Evolutionary conservation across 2,888 invertebrate species (phyloP), one percentile per base, ranked within the genome.

Genomic region (Abrostola tripartita): DNA sequence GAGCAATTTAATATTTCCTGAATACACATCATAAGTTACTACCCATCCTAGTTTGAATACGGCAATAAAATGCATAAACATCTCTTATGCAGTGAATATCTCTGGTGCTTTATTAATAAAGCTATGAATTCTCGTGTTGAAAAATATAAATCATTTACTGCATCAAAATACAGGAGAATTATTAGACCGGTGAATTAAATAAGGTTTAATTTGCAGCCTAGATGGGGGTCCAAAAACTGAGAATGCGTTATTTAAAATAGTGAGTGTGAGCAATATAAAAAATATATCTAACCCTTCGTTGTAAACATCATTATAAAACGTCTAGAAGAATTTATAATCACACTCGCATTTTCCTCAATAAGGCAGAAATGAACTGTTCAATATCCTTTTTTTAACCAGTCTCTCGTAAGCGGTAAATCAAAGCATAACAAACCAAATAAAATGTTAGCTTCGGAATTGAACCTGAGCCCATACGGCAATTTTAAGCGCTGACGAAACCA

Each of bases 81-180:
- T 37, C 11, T 56, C 44, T 50, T n/a, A n/a, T 61, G 12, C 37
- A 42, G 49, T 70, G 60, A 47, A 68, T 67, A 64, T 50, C 54
- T 52, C 60, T 54, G 40, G 51, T 54, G 56, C n/a, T n/a, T 60
- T 47, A 40, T 49, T 65, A 44, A 57, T 74, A 74, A 73, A 73
- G 56, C 51, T 59, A 62, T 49, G 60, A 67, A 70, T 59, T 54
- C 58, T 58, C 57, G 37, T 44, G 55, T 66, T 40, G 35, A 52
- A 58, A 49, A 51, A 58, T 58, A 49, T 67, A 70, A 78, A 76
- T 66, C 61, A 66, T 62, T n/a, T n/a, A 47, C 35, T 41, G 47
- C 35, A 58, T 61, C 57, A 63, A 62, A 68, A 65, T 50, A 61
- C 40, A 35, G 35, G 55, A 62, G 40, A 65, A 71, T 76, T 71